phyloP scores from a whole-genome alignment of 2,888 invertebrate genomes.

The Pseudococcus longispinus region DNA sequence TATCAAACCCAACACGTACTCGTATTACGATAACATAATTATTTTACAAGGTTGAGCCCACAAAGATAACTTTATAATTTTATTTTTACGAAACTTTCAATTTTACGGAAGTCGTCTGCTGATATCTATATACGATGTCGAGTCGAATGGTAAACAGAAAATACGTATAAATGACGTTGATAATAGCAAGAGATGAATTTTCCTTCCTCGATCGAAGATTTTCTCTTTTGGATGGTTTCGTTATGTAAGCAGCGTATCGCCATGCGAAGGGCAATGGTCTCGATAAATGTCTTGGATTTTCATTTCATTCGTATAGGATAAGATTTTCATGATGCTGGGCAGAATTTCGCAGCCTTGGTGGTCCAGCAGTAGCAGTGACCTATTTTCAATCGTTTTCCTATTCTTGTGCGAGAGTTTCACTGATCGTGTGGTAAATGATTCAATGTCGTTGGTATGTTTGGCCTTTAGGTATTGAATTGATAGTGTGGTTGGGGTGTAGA shows the following conservation, averaged over 20 bases:
- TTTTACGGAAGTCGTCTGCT: constrained; percentile 40
- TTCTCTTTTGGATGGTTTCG: neutral
- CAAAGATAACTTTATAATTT: neutral
- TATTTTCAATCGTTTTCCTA: constrained; percentile 15
- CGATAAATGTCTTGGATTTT: neutral
- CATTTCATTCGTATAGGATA: neutral
- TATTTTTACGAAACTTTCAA: constrained; percentile 51
- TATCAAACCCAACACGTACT: constrained; percentile 6
- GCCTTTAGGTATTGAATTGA: neutral
- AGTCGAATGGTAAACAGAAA: neutral
- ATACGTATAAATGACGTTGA: neutral
- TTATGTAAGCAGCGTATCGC: neutral
- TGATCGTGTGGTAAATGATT: neutral
- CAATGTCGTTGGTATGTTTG: neutral
- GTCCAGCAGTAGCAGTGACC: neutral
- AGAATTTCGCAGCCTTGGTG: constrained; percentile 28
- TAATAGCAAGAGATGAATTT: neutral
- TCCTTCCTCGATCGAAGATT: neutral
- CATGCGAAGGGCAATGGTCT: neutral
- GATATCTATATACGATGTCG: neutral
- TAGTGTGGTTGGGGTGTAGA: neutral
- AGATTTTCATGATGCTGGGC: neutral
- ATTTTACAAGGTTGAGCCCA: constrained; percentile 44
- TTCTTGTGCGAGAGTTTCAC: neutral
- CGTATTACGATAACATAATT: constrained; percentile 49